Percentiles rank a stretch among this genome's conserved stretches.
phyloP scores from a whole-genome alignment of 2,797 vertebrate genomes.

The Ispidina lecontei region DNA sequence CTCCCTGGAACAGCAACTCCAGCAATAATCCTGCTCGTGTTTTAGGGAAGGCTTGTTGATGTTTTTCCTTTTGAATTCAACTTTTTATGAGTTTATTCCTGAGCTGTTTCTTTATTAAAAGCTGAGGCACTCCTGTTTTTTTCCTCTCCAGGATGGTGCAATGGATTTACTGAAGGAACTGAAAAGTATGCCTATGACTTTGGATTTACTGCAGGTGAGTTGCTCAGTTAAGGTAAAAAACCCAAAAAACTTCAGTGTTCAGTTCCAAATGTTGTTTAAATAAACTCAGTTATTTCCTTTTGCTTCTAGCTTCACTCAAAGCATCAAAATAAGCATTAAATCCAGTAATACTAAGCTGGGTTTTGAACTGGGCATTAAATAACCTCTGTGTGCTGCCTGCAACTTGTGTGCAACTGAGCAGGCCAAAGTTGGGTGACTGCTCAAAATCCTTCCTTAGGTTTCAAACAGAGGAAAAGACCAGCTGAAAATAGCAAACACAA shows the following conservation, averaged over 20 bases:
- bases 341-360: not conserved
- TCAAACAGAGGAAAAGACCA: not conserved
- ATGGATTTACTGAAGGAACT: constrained; percentile 91
- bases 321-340: not conserved
- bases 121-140: not conserved
- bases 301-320: not conserved
- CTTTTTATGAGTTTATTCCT: not conserved
- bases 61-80: not conserved
- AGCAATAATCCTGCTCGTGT: not conserved
- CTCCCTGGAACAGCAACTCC: not conserved
- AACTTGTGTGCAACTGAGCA: not conserved
- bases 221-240: not conserved
- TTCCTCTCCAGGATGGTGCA: constrained; percentile 86
- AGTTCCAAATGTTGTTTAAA: not conserved
- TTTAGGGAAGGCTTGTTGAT: not conserved
- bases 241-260: not conserved
- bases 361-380: not conserved
- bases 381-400: not conserved
- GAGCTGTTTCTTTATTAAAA: not conserved
- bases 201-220: constrained; percentile 92
- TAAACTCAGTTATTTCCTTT: not conserved
- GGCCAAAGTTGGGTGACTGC: not conserved
- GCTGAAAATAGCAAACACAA: not conserved
- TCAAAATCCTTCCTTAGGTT: not conserved
- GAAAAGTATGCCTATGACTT: constrained; percentile 90